Base-by-base conservation (phyloP, 1,140 invertebrate species). In the Lasioglossum baleicum region DNA sequence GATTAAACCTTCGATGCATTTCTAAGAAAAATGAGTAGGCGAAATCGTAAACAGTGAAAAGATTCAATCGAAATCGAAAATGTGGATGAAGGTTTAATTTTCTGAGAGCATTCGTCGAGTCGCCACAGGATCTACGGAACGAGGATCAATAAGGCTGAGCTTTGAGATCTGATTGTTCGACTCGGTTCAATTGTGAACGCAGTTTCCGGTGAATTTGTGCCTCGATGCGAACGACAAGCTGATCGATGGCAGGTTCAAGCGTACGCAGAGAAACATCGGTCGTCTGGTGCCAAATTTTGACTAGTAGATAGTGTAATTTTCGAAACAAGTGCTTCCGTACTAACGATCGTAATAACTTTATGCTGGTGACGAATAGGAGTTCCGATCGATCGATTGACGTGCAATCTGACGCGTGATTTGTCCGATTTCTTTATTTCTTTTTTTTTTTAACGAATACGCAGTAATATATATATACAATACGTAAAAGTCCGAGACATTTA, bases 241-340 rank as follows among this genome's bases (percentile, higher is more conserved):
- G 64, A 82, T 67, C 63, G 66, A 82, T 82, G 65, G 71, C 51
- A 60, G 22, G 44, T 75, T 48, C 51, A 61, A 60, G 26, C 63
- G 20, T 58, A 60, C 63, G 53, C 63, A 42, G 64, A 66, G 31
- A 6, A 74, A 67, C 69, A 70, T 80, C 67, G 72, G 71, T 84
- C 51, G 53, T 75, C 74, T 75, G 78, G 71, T 77, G 78, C 76
- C 68, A 80, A 85, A 81, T 80, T 81, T 75, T 66, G 61, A 76
- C 53, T 63, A 78, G 71, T 80, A 85, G 61, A 73, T 84, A 78
- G 73, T 35, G 56, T 73, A 75, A 79, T 67, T 68, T 56, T 53
- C 71, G 65, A 76, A 81, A 75, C 73, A 42, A 75, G 65, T 64
- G 73, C 66, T 81, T 81, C 79, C 73, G 79, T 76, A 81, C 56